Evolutionary conservation across 2,888 invertebrate genomes (phyloP).

Genomic region (Scaptomyza reducta): DNA sequence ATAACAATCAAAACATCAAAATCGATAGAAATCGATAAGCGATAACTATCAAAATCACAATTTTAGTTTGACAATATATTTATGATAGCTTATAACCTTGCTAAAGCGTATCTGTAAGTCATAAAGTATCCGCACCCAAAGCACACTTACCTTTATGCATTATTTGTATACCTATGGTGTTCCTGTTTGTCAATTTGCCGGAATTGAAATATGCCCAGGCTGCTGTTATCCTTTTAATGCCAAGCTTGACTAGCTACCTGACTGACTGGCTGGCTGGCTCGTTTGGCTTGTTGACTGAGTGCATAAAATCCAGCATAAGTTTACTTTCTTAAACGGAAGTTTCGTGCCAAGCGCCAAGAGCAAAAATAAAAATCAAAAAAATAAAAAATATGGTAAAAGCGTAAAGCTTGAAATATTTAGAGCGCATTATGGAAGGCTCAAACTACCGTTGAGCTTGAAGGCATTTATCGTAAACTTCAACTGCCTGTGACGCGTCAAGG

Average conservation of each 20-base stretch:
- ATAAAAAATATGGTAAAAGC: constrained; percentile 13
- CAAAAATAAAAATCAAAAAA: constrained; percentile 10
- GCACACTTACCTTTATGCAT: not conserved
- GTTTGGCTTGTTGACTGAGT: not conserved
- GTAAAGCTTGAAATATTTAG: constrained; percentile 66
- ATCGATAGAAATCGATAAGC: not conserved
- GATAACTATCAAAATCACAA: not conserved
- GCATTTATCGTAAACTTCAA: constrained; percentile 81
- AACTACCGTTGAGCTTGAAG: constrained; percentile 60
- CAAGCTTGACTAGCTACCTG: constrained; percentile 25
- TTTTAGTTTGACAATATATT: not conserved
- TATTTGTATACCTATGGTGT: not conserved
- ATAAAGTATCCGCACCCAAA: too few species aligned
- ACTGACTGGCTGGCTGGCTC: not conserved
- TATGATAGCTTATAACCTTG: too few species aligned
- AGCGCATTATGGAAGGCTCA: constrained; percentile 59
- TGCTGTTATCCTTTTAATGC: constrained; percentile 52
- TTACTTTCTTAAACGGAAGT: constrained; percentile 40
- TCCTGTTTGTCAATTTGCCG: constrained; percentile 68
- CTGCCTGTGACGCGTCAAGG: constrained; percentile 76
- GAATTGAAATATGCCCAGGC: constrained; percentile 45
- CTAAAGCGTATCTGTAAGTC: not conserved
- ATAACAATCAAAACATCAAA: not conserved
- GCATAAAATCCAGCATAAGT: constrained; percentile 47
- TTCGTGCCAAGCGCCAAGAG: constrained; percentile 34